A percentile compares a stretch with the other conserved stretches of the same genome.
Conservation (phyloP, 2,888 invertebrate genomes). For the Apodemia zela region DNA sequence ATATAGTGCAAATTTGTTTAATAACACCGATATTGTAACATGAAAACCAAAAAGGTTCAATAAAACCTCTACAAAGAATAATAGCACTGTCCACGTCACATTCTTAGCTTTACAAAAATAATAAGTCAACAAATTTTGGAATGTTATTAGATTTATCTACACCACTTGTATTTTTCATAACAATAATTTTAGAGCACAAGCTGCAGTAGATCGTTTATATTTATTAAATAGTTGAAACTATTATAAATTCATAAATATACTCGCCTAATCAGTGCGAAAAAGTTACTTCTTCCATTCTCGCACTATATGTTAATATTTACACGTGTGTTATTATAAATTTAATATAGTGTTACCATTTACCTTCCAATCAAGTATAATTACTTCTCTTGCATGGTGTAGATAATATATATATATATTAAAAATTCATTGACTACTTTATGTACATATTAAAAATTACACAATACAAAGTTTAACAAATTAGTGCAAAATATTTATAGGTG, state of each 20-base stretch:
- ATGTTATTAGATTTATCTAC: background rate
- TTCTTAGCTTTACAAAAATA: slow-evolving; percentile 55
- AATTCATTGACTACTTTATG: slow-evolving; percentile 32
- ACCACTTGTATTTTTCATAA: background rate
- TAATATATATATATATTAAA: slow-evolving; percentile 22
- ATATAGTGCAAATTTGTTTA: slow-evolving; percentile 7
- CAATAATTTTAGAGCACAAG: no score
- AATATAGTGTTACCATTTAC: background rate
- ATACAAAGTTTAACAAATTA: slow-evolving; percentile 44
- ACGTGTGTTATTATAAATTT: background rate
- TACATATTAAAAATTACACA: slow-evolving; percentile 27
- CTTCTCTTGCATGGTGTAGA: slow-evolving; percentile 7
- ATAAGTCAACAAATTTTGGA: slow-evolving; percentile 1
- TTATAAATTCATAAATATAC: background rate
- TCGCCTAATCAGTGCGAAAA: background rate
- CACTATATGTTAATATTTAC: background rate
- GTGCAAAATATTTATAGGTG: slow-evolving; percentile 36
- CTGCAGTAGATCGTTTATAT: background rate
- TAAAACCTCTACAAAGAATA: slow-evolving; percentile 32
- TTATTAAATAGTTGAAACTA: background rate
- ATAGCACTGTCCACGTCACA: slow-evolving; percentile 73
- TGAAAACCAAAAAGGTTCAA: slow-evolving; percentile 3
- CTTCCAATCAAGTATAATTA: background rate
- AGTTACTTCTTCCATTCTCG: background rate
- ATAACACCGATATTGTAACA: background rate